Percentiles rank a stretch among this genome's conserved stretches.
Conservation (phyloP, 2,797 vertebrate genomes). For the Enoplosus armatus region DNA sequence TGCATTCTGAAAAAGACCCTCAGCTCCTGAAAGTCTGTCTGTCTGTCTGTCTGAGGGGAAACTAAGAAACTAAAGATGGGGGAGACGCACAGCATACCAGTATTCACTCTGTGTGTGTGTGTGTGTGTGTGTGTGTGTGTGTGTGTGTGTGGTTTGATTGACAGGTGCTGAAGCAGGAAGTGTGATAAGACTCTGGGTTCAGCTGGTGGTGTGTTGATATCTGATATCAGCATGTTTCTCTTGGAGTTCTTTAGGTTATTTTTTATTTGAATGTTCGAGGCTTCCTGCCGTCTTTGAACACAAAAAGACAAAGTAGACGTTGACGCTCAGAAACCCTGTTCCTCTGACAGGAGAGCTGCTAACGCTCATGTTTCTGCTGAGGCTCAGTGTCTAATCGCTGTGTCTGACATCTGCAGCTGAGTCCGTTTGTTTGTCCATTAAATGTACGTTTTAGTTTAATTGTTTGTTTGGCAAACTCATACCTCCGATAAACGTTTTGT, state of each 20-base stretch:
- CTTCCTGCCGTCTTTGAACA: not conserved
- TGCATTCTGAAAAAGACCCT: slow-evolving; percentile 38
- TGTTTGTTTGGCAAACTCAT: too few species aligned
- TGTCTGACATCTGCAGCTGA: too few species aligned
- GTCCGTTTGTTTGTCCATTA: too few species aligned
- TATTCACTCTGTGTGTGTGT: not conserved
- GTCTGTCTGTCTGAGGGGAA: not conserved
- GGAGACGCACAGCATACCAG: not conserved
- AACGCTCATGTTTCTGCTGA: too few species aligned
- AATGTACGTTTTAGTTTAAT: too few species aligned
- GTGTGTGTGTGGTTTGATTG: slow-evolving; percentile 17
- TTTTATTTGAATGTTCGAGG: not conserved
- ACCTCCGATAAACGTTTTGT: too few species aligned
- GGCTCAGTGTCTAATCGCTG: too few species aligned
- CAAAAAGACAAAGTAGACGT: not conserved
- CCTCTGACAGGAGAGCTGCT: too few species aligned
- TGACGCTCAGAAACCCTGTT: too few species aligned
- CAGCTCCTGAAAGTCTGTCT: not conserved
- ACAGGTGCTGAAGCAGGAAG: slow-evolving; percentile 54
- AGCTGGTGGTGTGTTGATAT: too few species aligned
- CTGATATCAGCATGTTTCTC: not conserved
- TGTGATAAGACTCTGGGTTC: slow-evolving; percentile 5
- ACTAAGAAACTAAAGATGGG: not conserved
- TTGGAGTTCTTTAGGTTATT: too few species aligned
- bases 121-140: not conserved